Conservation (phyloP, 2,888 invertebrate genomes). For the Drosophila paranaensis region DNA sequence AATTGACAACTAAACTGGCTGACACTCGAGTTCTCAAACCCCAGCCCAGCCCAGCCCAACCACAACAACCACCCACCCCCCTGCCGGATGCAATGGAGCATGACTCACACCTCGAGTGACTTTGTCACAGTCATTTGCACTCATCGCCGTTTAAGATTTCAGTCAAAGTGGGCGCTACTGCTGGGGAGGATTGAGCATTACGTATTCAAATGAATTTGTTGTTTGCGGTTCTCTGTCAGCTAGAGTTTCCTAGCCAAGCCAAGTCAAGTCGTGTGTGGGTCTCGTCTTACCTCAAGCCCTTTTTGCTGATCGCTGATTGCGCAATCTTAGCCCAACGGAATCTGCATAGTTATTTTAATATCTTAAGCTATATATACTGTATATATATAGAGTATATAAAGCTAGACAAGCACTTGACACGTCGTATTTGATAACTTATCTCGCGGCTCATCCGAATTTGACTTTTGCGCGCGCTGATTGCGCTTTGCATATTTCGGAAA, state of each 20-base stretch:
- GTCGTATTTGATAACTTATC: conserved; percentile 47
- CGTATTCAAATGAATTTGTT: conserved; percentile 8
- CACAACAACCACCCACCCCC: background rate
- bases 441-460: conserved; percentile 41
- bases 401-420: conserved; percentile 15
- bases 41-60: conserved; percentile 1
- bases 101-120: conserved; percentile 60
- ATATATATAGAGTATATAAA: conserved; percentile 4
- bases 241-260: conserved; percentile 33
- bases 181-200: conserved; percentile 5
- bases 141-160: conserved; percentile 42
- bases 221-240: conserved; percentile 34
- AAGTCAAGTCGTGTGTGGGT: background rate
- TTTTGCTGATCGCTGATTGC: conserved; percentile 29
- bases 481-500: conserved; percentile 19
- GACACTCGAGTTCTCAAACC: conserved; percentile 2
- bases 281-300: conserved; percentile 24
- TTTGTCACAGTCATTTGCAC: conserved; percentile 67
- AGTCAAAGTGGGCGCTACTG: conserved; percentile 50
- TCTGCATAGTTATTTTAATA: conserved; percentile 20
- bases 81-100: conserved; percentile 60
- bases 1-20: conserved; percentile 69
- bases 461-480: conserved; percentile 30
- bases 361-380: conserved; percentile 8
- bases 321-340: conserved; percentile 18